These are phyloP conservation scores for Lithosia quadra DNA, from an alignment of 2,888 invertebrate species.

Conservation along the genomic window DNA sequence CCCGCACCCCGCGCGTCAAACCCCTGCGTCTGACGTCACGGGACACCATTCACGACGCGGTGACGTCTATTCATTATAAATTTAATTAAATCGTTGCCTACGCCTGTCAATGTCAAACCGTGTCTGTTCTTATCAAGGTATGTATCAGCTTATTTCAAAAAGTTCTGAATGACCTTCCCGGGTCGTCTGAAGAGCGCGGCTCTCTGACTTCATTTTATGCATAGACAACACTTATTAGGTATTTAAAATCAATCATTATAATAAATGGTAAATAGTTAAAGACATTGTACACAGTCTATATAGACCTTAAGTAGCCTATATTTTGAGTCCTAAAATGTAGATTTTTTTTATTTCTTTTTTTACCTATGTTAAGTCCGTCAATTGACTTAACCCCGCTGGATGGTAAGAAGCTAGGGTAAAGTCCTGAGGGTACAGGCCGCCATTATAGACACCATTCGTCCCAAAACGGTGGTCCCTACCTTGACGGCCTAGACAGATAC, in stretches of 20 bases:
- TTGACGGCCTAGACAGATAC: too few species aligned
- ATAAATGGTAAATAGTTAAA: background rate
- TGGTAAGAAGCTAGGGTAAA: too few species aligned
- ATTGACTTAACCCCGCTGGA: too few species aligned
- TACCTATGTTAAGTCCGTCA: too few species aligned
- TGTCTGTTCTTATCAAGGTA: slow-evolving; percentile 30
- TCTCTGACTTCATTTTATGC: slow-evolving; percentile 1
- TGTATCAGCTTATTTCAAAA: slow-evolving; percentile 6
- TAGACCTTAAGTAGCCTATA: too few species aligned
- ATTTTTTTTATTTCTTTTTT: too few species aligned
- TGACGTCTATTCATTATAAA: slow-evolving; percentile 34
- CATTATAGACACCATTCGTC: too few species aligned
- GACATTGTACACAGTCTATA: too few species aligned
- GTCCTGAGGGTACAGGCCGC: too few species aligned
- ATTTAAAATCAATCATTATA: background rate
- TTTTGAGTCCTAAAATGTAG: too few species aligned
- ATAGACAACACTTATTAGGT: background rate
- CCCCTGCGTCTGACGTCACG: slow-evolving; percentile 33
- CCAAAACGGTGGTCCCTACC: too few species aligned
- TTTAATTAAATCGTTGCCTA: slow-evolving; percentile 43
- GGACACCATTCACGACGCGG: slow-evolving; percentile 30
- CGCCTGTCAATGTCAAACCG: slow-evolving; percentile 24
- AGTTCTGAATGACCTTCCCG: slow-evolving; percentile 1
- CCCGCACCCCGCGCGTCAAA: background rate
- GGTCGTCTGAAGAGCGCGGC: slow-evolving; percentile 1